Percentiles rank a stretch among this genome's conserved stretches.
Evolutionary conservation across 2,888 invertebrate species (phyloP).

Genomic region (Drosophila picticornis): DNA sequence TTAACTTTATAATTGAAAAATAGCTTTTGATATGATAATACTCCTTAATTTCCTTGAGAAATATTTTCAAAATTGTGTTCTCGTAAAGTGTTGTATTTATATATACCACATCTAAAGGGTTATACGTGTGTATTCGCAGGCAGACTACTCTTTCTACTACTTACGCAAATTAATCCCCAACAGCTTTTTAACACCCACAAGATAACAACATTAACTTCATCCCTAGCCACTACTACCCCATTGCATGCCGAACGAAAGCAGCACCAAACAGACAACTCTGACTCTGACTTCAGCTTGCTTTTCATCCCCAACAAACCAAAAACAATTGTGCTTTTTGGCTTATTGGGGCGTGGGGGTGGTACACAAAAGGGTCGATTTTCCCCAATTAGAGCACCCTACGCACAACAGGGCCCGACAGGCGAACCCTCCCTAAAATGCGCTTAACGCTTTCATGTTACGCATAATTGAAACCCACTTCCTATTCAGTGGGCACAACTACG

Average conservation of each 20-base stretch:
- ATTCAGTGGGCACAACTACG: slow-evolving; percentile 60
- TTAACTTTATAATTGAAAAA: too few species aligned
- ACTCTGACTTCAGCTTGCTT: background rate
- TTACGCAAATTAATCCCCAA: slow-evolving; percentile 16
- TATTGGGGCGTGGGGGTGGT: background rate
- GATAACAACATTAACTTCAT: slow-evolving; percentile 44
- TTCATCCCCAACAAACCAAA: slow-evolving; percentile 32
- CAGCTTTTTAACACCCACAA: slow-evolving; percentile 42
- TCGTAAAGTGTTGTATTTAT: background rate
- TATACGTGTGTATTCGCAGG: background rate
- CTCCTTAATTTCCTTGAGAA: background rate
- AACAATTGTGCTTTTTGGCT: slow-evolving; percentile 28
- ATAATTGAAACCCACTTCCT: slow-evolving; percentile 75
- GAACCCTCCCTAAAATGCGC: slow-evolving; percentile 30
- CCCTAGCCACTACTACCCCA: slow-evolving; percentile 11
- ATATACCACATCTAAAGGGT: background rate
- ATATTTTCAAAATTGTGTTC: background rate
- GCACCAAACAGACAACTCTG: slow-evolving; percentile 4
- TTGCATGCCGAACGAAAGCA: slow-evolving; percentile 13
- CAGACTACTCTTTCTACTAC: background rate
- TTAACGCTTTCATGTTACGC: slow-evolving; percentile 70
- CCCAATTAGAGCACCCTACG: slow-evolving; percentile 58
- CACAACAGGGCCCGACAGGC: slow-evolving; percentile 15
- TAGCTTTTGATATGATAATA: background rate
- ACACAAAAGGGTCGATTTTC: slow-evolving; percentile 42